Percentiles rank a stretch among this genome's conserved stretches.
These are phyloP conservation scores for Idaea straminata DNA, from an alignment of 2,888 invertebrate genomes.

Conservation along the genomic window DNA sequence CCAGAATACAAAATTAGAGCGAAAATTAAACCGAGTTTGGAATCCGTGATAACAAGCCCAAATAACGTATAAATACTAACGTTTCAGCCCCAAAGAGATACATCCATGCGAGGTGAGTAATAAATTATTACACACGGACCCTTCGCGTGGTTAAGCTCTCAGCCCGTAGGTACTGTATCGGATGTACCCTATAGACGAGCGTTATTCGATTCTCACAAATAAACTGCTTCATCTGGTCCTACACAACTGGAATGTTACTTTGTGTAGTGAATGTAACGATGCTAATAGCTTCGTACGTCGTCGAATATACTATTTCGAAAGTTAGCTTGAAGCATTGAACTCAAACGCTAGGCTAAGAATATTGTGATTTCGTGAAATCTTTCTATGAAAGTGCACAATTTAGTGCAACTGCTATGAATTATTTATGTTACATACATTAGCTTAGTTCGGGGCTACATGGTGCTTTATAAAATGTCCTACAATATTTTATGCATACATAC, in stretches of 20 bases:
- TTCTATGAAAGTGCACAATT: background rate
- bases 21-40: conserved; percentile 35
- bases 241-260: background rate
- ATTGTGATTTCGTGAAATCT: background rate
- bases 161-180: conserved; percentile 65
- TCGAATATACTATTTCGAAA: background rate
- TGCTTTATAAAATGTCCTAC: no score
- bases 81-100: conserved; percentile 37
- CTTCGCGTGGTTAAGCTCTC: conserved; percentile 63
- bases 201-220: conserved; percentile 57
- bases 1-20: conserved; percentile 31
- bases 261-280: background rate
- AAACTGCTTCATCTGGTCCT: conserved; percentile 36
- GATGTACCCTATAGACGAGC: conserved; percentile 39
- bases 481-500: no score
- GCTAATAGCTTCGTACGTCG: background rate
- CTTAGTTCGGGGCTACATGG: no score
- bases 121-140: conserved; percentile 70
- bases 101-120: conserved; percentile 49
- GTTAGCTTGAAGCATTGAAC: background rate
- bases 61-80: conserved; percentile 40
- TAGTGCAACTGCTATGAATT: background rate
- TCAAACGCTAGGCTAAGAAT: conserved; percentile 11
- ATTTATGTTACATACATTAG: no score
- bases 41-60: conserved; percentile 33